phyloP scores from a whole-genome alignment of 2,888 invertebrate species.

The Arge pagana region DNA sequence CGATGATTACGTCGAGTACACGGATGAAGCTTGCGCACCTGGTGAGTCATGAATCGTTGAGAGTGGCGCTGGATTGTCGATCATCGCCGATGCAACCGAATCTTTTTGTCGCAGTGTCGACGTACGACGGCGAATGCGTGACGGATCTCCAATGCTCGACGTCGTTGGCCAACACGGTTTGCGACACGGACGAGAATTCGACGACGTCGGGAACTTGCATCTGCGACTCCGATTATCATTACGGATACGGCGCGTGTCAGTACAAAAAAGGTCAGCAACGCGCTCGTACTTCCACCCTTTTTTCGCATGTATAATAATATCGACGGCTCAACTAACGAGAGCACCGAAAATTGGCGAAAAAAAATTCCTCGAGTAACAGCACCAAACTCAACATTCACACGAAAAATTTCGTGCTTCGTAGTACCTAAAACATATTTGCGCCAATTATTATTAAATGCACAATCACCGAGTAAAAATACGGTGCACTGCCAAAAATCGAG shows the following conservation, averaged over 20 bases:
- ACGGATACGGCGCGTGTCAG: slow-evolving; percentile 11
- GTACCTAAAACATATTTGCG: no score
- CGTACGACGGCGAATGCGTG: slow-evolving; percentile 32
- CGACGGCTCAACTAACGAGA: no score
- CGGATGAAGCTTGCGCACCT: slow-evolving; percentile 29
- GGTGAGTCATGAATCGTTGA: slow-evolving; percentile 31
- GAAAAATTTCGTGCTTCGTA: no score
- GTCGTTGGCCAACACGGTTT: slow-evolving; percentile 24
- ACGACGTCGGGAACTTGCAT: slow-evolving; percentile 23
- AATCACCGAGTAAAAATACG: no score
- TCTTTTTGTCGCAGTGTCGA: slow-evolving; percentile 30
- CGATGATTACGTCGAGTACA: slow-evolving; percentile 23
- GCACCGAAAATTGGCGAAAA: no score
- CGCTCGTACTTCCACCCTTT: no score
- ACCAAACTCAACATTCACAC: no score
- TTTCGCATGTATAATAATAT: no score
- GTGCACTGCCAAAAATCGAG: no score
- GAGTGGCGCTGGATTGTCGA: no score
- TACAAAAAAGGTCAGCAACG: slow-evolving; percentile 12
- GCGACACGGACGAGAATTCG: slow-evolving; percentile 3
- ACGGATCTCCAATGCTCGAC: slow-evolving; percentile 37
- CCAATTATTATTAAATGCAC: no score
- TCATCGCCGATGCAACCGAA: neutral
- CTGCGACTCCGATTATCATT: slow-evolving; percentile 26
- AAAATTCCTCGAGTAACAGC: no score